Evolutionary conservation across 1,140 invertebrate species (phyloP).

Genomic region (Ylistrum balloti): DNA sequence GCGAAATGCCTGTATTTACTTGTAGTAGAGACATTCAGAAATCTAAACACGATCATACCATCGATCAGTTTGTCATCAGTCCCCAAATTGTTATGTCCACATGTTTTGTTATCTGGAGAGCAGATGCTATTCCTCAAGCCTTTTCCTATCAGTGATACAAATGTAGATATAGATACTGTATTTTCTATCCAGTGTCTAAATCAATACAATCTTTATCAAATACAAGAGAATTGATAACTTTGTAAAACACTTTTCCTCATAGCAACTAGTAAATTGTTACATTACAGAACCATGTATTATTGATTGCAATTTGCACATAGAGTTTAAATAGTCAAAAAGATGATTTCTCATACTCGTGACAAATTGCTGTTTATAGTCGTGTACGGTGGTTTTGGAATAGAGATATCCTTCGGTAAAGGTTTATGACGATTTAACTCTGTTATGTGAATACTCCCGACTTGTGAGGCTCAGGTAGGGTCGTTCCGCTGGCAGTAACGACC

Average conservation of each 20-base stretch:
- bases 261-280: neutral
- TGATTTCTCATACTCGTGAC: neutral
- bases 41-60: neutral
- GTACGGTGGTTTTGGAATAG: neutral
- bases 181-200: neutral
- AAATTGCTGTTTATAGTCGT: neutral
- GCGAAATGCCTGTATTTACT: neutral
- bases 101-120: neutral
- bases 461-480: neutral
- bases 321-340: neutral
- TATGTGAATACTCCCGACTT: neutral
- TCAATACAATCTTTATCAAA: conserved; percentile 12
- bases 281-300: neutral
- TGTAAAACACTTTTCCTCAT: neutral
- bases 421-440: neutral
- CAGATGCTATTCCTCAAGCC: neutral
- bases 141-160: neutral
- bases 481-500: neutral
- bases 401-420: neutral
- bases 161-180: neutral
- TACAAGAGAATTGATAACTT: neutral
- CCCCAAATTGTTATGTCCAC: neutral
- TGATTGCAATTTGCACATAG: neutral
- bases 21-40: neutral
- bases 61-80: neutral